Percentiles rank a stretch among this genome's conserved stretches.
Evolutionary conservation across 2,113 vertebrate species (phyloP).

Genomic region (Ondatra zibethicus): DNA sequence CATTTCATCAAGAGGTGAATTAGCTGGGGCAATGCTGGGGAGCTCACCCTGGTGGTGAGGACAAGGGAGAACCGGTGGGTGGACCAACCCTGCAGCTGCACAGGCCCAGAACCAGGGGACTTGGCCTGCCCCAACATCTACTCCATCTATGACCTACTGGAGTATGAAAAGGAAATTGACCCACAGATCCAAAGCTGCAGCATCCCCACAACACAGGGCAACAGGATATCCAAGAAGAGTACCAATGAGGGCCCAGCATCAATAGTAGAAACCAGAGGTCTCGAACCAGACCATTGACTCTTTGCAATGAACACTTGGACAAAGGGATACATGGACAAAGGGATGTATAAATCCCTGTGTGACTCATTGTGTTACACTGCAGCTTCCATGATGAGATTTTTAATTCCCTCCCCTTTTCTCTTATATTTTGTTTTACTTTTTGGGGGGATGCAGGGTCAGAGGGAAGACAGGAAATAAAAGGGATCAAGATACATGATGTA

Average conservation of each 20-base stretch:
- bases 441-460: neutral
- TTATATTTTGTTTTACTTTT: too few species aligned
- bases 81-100: neutral
- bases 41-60: neutral
- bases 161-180: neutral
- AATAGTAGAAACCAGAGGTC: neutral
- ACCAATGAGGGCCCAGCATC: neutral
- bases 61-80: neutral
- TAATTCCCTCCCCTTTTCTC: too few species aligned
- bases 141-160: neutral
- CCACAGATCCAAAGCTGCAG: neutral
- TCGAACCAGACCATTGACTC: neutral
- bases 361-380: too few species aligned
- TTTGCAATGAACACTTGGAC: neutral
- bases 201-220: neutral
- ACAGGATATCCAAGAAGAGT: neutral
- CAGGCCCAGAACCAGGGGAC: neutral
- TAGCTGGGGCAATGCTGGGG: neutral
- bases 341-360: neutral
- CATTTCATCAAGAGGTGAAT: neutral
- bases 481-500: neutral
- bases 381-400: too few species aligned
- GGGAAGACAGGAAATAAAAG: neutral
- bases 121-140: neutral
- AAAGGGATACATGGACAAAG: neutral